Evolutionary conservation across 2,888 invertebrate genomes (phyloP).

Genomic region (Drosophila maculinotata): DNA sequence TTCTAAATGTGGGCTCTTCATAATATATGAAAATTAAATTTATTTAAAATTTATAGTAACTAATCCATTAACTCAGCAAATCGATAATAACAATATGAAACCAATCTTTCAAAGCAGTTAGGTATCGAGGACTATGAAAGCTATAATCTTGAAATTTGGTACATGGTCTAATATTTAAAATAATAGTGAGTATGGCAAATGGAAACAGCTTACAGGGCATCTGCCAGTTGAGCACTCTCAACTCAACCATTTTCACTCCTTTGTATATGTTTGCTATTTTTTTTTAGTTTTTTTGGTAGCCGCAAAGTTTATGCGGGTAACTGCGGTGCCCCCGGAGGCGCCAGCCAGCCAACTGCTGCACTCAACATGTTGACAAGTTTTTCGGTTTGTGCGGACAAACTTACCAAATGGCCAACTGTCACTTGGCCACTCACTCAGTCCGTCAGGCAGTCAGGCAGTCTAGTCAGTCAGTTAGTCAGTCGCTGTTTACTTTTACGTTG

Average conservation of each 20-base stretch:
- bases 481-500: constrained; percentile 59
- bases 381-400: constrained; percentile 58
- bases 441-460: constrained; percentile 31
- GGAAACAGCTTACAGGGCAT: no score
- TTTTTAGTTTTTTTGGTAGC: constrained; percentile 10
- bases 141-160: no score
- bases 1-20: no score
- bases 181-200: no score
- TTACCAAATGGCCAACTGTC: constrained; percentile 63
- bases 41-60: no score
- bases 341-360: constrained; percentile 56
- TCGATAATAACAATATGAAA: no score
- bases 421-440: constrained; percentile 38
- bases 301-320: constrained; percentile 54
- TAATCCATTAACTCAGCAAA: no score
- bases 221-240: neutral
- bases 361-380: constrained; percentile 76
- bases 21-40: no score
- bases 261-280: neutral
- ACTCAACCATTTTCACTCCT: neutral
- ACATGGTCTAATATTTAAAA: no score
- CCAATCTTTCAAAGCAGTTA: no score
- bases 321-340: constrained; percentile 51
- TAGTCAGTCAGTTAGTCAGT: constrained; percentile 33
- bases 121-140: no score